Base-by-base conservation (phyloP, 2,888 invertebrate species). In the Hypercompe scribonia region DNA sequence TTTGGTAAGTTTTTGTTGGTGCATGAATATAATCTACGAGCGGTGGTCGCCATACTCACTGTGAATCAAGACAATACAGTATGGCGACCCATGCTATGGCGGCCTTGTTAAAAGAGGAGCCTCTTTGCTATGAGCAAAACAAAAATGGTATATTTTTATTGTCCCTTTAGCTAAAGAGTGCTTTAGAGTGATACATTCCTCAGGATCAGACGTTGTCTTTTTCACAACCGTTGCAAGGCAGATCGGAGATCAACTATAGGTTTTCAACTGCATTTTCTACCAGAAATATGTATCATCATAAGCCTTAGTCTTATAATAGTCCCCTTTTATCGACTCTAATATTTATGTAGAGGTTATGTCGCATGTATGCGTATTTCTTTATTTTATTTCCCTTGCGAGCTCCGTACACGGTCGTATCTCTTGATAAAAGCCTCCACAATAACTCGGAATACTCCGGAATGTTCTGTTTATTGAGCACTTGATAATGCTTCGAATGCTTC, bases 251-350 rank as follows among this genome's bases (percentile, higher is more conserved):
- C 8, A n/a, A n/a, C 18, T 7, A 24, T 24, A 50, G 50, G 7
- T 24, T 50, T 50, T 24, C 21, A 11, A 54, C 24, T 24, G n/a
- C 24, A 54, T 54, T 54, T n/a, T n/a, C 10, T 66, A 72, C 76
- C 67, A 11, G 28, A 34, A 75, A 78, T 83, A 87, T 89, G 90
- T 87, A 87, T 90, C 88, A 89, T 90, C 88, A 90, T 90, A 88
- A 90, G 85, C 78, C 78, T 74, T 81, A 83, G 79, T 77, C 83
- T 82, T 83, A 83, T 83, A 84, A 83, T 84, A 85, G 84, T 81
- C 80, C 78, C 33, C 54, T 50, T 75, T 87, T 86, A 89, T 90
- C 88, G 88, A 88, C 87, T 90, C 85, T 90, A 90, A 90, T 91
- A 91, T 92, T 92, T 89, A 92, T 90, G 84, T 78, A 68, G 77